phyloP scores from a whole-genome alignment of 2,113 vertebrate species.

The Sapayoa aenigma region DNA sequence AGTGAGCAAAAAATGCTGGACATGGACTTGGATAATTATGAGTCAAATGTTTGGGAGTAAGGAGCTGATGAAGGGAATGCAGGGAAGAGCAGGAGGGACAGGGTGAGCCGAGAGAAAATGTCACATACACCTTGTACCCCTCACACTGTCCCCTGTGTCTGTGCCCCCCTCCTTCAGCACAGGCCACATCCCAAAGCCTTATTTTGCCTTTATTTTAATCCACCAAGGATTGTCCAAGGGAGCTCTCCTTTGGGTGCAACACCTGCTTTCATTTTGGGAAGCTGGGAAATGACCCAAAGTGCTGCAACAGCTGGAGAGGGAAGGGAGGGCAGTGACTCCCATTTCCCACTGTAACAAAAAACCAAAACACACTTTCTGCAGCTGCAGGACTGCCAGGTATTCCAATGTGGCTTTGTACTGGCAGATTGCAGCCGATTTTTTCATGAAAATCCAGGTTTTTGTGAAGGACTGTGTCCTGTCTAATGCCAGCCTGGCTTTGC shows the following conservation, averaged over 20 bases:
- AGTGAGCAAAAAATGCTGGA: background rate
- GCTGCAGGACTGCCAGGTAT: background rate
- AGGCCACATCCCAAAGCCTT: background rate
- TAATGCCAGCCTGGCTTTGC: background rate
- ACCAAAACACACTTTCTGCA: background rate
- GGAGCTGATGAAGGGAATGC: background rate
- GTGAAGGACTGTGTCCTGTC: background rate
- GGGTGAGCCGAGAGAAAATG: background rate
- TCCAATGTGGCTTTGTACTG: background rate
- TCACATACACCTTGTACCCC: background rate
- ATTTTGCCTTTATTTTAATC: background rate
- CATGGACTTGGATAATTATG: background rate
- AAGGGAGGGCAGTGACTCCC: background rate
- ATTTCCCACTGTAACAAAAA: background rate
- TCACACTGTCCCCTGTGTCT: fast-evolving
- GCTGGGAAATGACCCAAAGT: background rate
- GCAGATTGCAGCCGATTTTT: background rate
- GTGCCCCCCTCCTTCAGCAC: background rate
- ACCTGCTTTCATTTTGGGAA: background rate
- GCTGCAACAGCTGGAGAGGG: background rate
- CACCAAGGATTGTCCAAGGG: background rate
- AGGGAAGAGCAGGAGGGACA: background rate
- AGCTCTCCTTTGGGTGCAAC: background rate
- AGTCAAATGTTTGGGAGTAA: background rate
- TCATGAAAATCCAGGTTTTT: background rate